Evolutionary conservation across 1,140 invertebrate genomes (phyloP), one percentile per base, ranked within the genome.

Genomic region (Lethrus apterus): DNA sequence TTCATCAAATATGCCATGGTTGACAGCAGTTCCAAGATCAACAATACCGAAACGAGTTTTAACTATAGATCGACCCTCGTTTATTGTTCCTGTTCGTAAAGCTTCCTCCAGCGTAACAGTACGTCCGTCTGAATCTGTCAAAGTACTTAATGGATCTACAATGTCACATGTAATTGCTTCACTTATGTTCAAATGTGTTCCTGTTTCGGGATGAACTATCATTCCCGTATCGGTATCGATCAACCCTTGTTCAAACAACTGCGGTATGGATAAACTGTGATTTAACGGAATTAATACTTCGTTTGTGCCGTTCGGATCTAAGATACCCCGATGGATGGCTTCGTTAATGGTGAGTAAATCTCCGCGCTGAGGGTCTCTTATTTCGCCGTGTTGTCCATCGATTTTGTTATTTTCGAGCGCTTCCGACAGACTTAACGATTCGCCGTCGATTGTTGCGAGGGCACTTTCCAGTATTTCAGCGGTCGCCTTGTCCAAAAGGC

Each of bases 131-230:
- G 78, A 76, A 50, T 82, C 73, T 1, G 67, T 68, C 15, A 81
- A 63, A 18, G 70, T 70, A 3, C 86, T 86, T 32, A 81, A 61
- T 0, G 86, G 83, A 74, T 92, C 84, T 35, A 93, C 75, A 46
- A 92, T 86, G 65, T 91, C 88, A 67, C 87, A 91, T 45, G 83
- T 73, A 38, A 93, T 85, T 7, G 89, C 89, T 73, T 93, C 86
- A 46, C 77, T 75, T 32, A 92, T 72, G 23, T 77, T 83, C 29
- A 93, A 67, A 54, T 76, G 72, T 45, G 69, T 73, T 4, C 89
- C 89, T 13, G 84, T 89, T 73, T 92, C 89, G 5, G 93, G 93
- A 69, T 97, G 91, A 44, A 93, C 80, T 50, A 97, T 84, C 65
- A 84, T 86, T 44, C 82, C 79, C 24, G 80, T 80, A 13, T 75